Evolutionary conservation across 2,113 vertebrate genomes (phyloP), one percentile per base, ranked within the genome.

Genomic region (Trinectes maculatus): DNA sequence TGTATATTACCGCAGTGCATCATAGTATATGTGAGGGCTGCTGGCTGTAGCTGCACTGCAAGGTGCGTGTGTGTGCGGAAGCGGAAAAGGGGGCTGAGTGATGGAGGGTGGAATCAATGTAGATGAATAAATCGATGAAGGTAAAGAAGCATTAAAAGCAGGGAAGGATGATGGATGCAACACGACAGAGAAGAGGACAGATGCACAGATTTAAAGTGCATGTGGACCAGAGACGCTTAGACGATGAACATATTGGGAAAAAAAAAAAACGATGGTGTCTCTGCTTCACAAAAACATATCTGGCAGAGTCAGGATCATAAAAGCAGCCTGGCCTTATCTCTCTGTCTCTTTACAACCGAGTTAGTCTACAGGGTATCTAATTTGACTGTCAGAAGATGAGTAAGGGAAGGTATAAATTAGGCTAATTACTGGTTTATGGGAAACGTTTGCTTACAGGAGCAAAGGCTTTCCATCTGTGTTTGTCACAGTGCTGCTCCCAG

Each of bases 1-100:
- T 24, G 24, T 1, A 22, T 6, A 15, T 31, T 34, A 21, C 24
- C 6, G 0, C 21, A 11, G 25, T 60, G 19, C 21, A 94, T 56
- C 93, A 94, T 0, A 93, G 95, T 34, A 94, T 95, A 88, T 93
- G 94, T 26, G 3, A 56, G 18, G 21, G 44, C 3, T 25, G 47
- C 2, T 26, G n/a, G n/a, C 46, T 39, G 21, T 4, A 31, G 37
- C 22, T 39, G 7, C 34, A 33, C 19, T 46, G 26, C 48, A 28
- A 19, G 28, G 8, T 26, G 9, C 24, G 39, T 29, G 44, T 29
- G 47, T 53, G 34, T 40, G n/a, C n/a, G n/a, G n/a, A 29, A 54
- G 65, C 37, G 61, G 48, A 24, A 55, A 39, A 67, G 43, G 31
- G 19, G 44, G 26, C 26, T 62, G 61, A 72, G 62, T 64, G 55